These are phyloP conservation scores for Xylophagus ater DNA, from an alignment of 2,888 invertebrate species.

Conservation along the genomic window DNA sequence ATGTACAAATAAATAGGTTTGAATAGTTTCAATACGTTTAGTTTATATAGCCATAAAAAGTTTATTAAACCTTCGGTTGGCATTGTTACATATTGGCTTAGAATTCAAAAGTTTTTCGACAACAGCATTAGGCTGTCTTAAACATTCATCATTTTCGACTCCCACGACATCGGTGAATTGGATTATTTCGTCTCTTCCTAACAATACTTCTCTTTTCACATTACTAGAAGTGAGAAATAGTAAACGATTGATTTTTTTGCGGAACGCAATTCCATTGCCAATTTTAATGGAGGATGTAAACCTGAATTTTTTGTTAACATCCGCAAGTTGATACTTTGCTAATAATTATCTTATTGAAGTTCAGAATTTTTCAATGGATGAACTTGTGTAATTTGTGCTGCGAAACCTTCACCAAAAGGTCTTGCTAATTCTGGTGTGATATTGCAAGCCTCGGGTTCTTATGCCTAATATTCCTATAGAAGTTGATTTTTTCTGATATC, in stretches of 20 bases:
- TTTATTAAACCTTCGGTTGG: too few species aligned
- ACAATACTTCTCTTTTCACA: slow-evolving; percentile 58
- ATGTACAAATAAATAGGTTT: too few species aligned
- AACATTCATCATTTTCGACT: slow-evolving; percentile 57
- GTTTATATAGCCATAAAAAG: too few species aligned
- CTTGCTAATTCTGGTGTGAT: slow-evolving; percentile 25
- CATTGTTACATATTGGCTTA: too few species aligned
- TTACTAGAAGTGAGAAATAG: slow-evolving; percentile 49
- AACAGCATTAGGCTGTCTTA: slow-evolving; percentile 72
- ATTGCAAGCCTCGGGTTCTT: slow-evolving; percentile 24
- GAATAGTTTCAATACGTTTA: too few species aligned
- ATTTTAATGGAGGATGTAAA: slow-evolving; percentile 72
- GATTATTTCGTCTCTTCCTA: slow-evolving; percentile 62
- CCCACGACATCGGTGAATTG: slow-evolving; percentile 70
- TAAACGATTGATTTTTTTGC: slow-evolving; percentile 54
- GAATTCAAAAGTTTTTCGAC: slow-evolving; percentile 62
- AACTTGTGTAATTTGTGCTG: slow-evolving; percentile 30
- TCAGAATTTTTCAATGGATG: slow-evolving; percentile 35
- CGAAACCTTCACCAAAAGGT: slow-evolving; percentile 29
- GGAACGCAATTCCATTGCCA: slow-evolving; percentile 77
- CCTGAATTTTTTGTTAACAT: slow-evolving; percentile 78
- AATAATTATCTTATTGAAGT: slow-evolving; percentile 46
- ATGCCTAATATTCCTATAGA: too few species aligned
- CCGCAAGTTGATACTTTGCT: slow-evolving; percentile 57
- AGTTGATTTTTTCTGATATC: too few species aligned